These are phyloP conservation scores for Acleris sparsana DNA, from an alignment of 2,888 invertebrate genomes.

Conservation along the genomic window DNA sequence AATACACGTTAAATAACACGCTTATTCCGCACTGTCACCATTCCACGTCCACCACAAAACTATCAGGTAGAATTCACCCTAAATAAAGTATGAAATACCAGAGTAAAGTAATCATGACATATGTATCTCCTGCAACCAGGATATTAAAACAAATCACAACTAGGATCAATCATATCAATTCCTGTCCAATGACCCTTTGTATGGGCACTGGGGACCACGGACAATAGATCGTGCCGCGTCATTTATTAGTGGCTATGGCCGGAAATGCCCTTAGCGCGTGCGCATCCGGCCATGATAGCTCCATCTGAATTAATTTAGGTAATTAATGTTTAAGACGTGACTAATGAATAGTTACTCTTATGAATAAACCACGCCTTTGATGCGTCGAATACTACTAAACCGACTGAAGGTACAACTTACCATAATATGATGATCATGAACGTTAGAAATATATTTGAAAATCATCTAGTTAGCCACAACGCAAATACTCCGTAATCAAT, in stretches of 20 bases:
- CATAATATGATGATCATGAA: background rate
- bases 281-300: slow-evolving; percentile 63
- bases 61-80: too few species aligned
- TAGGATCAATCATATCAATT: slow-evolving; percentile 32
- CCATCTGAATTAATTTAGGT: slow-evolving; percentile 28
- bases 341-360: slow-evolving; percentile 1
- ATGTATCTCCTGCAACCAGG: background rate
- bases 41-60: too few species aligned
- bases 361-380: background rate
- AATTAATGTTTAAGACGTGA: slow-evolving; percentile 26
- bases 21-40: too few species aligned
- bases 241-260: slow-evolving; percentile 59
- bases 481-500: background rate
- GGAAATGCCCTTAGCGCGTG: slow-evolving; percentile 49
- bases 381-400: background rate
- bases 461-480: background rate
- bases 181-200: slow-evolving; percentile 64
- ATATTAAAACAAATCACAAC: background rate
- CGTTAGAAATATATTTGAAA: background rate
- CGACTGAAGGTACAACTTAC: background rate
- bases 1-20: too few species aligned
- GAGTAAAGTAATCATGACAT: background rate
- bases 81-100: background rate
- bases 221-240: slow-evolving; percentile 72
- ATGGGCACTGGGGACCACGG: slow-evolving; percentile 50